Evolutionary conservation across 2,888 invertebrate genomes (phyloP).

Genomic region (Zygaena filipendulae): DNA sequence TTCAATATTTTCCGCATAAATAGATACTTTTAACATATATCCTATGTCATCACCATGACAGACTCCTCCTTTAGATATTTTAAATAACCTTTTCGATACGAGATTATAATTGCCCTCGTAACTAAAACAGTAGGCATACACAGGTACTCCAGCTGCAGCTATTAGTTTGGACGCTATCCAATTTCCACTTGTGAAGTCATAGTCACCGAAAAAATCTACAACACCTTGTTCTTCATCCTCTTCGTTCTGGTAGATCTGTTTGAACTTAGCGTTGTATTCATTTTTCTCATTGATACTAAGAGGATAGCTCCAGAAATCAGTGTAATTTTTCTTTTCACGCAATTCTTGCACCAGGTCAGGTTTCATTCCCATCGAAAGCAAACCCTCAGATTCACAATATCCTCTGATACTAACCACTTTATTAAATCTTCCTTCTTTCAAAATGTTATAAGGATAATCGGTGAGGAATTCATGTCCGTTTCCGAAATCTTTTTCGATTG

Average conservation of each 20-base stretch:
- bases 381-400: slow-evolving; percentile 53
- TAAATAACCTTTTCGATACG: slow-evolving; percentile 17
- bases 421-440: slow-evolving; percentile 36
- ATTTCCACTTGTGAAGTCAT: slow-evolving; percentile 26
- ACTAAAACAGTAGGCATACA: slow-evolving; percentile 25
- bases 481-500: slow-evolving; percentile 33
- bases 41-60: slow-evolving; percentile 25
- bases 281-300: slow-evolving; percentile 17
- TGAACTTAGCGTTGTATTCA: slow-evolving; percentile 11
- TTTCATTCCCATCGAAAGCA: slow-evolving; percentile 27
- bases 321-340: slow-evolving; percentile 20
- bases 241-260: slow-evolving; percentile 3
- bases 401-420: slow-evolving; percentile 56
- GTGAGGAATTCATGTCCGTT: slow-evolving; percentile 27
- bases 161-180: slow-evolving; percentile 20
- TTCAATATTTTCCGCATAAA: slow-evolving; percentile 8
- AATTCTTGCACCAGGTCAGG: slow-evolving; percentile 21
- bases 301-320: slow-evolving; percentile 20
- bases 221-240: slow-evolving; percentile 21
- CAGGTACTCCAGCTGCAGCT: slow-evolving; percentile 19
- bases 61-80: slow-evolving; percentile 22
- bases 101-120: slow-evolving; percentile 28
- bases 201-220: slow-evolving; percentile 28
- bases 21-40: slow-evolving; percentile 16
- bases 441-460: slow-evolving; percentile 35